Conservation (phyloP, 1,140 invertebrate genomes). For the Diuraphis noxia region DNA sequence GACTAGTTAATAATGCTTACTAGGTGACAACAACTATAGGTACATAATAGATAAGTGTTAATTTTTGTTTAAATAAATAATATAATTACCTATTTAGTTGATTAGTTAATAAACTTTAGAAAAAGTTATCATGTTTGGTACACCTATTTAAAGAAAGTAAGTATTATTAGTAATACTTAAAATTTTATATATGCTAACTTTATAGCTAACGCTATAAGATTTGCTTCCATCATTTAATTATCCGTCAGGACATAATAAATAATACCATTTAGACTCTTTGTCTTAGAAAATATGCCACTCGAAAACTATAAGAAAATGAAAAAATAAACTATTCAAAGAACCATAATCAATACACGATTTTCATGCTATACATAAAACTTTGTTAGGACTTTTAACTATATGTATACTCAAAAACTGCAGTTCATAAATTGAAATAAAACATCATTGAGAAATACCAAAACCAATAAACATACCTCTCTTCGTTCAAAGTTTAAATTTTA, state of each 20-base stretch:
- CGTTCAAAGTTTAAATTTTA: background rate
- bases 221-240: background rate
- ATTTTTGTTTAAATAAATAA: no score
- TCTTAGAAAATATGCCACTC: background rate
- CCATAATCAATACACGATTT: background rate
- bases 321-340: background rate
- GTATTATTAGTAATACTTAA: no score
- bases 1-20: no score
- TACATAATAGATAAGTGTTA: no score
- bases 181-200: no score
- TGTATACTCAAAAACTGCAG: background rate
- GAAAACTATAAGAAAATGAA: background rate
- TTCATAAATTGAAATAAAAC: background rate
- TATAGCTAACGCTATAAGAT: background rate
- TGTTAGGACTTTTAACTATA: background rate
- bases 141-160: no score
- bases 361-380: background rate
- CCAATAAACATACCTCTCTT: background rate
- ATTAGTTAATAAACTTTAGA: no score
- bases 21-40: no score
- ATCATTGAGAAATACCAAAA: background rate
- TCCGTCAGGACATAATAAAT: no score
- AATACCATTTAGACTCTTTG: background rate
- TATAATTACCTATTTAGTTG: no score
- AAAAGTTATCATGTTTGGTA: no score